These are phyloP conservation scores for Diabrotica balteata DNA, from an alignment of 2,888 invertebrate genomes.

Conservation along the genomic window DNA sequence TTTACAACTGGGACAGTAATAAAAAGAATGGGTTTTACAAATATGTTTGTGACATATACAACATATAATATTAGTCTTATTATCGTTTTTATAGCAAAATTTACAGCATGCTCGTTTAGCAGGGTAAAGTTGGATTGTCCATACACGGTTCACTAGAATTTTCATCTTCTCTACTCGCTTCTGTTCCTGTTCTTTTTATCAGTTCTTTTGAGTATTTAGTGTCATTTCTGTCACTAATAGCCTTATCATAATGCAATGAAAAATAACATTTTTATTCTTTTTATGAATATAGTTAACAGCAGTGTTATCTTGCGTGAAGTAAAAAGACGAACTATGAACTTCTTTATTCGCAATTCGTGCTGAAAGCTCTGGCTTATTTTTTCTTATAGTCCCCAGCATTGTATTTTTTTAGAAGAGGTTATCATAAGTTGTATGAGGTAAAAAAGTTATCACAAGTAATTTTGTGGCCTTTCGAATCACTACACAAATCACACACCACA, in stretches of 20 bases:
- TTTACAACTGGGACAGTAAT: constrained; percentile 2
- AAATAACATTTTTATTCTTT: background rate
- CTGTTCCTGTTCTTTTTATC: background rate
- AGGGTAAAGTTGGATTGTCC: background rate
- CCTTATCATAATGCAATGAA: no score
- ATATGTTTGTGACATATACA: background rate
- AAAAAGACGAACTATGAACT: constrained; percentile 1
- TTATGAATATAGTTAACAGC: background rate
- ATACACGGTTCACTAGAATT: background rate
- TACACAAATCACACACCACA: no score
- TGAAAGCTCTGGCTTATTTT: background rate
- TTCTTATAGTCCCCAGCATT: background rate
- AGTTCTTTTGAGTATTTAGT: background rate
- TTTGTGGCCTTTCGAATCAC: no score
- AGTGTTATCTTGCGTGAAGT: background rate
- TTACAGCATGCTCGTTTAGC: background rate
- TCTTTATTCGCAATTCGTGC: background rate
- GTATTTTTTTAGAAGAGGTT: background rate
- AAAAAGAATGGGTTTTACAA: background rate
- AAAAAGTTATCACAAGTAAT: no score
- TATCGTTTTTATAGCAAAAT: background rate
- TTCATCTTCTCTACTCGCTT: background rate
- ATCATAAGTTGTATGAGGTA: background rate
- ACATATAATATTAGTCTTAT: no score
- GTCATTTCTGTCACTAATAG: no score